These are phyloP conservation scores for Lissocephala sabroskyi DNA, from an alignment of 2,888 invertebrate genomes.

Conservation along the genomic window DNA sequence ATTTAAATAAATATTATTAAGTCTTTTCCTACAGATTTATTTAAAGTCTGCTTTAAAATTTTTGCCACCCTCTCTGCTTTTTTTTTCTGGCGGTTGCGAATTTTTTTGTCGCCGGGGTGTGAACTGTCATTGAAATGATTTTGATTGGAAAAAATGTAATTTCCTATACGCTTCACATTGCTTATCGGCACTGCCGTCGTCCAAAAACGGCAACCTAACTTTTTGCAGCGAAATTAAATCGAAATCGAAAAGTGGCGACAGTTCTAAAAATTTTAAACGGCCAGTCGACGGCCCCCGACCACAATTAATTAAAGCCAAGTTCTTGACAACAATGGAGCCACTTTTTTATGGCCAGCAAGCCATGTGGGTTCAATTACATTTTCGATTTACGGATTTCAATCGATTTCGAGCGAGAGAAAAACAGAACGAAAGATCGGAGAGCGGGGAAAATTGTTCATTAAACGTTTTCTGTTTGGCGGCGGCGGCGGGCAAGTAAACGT, in stretches of 20 bases:
- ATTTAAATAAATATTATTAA: no score
- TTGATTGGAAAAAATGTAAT: constrained; percentile 70
- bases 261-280: constrained; percentile 14
- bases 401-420: constrained; percentile 8
- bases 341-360: constrained; percentile 26
- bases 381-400: constrained; percentile 44
- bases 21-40: no score
- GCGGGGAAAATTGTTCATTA: constrained; percentile 50
- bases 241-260: constrained; percentile 20
- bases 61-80: no score
- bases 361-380: constrained; percentile 54
- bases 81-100: no score
- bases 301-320: constrained; percentile 61
- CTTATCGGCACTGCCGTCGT: constrained; percentile 45
- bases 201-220: constrained; percentile 9
- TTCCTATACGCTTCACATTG: constrained; percentile 66
- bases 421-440: constrained; percentile 15
- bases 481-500: no score
- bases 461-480: constrained; percentile 40
- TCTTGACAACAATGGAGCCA: constrained; percentile 42
- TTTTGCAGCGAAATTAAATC: constrained; percentile 54
- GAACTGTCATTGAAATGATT: constrained; percentile 63
- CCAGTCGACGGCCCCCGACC: no score
- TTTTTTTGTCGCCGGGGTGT: constrained; percentile 29
- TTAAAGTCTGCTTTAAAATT: no score